Base-by-base conservation (phyloP, 2,888 invertebrate genomes). In the Parelbella ahira region DNA sequence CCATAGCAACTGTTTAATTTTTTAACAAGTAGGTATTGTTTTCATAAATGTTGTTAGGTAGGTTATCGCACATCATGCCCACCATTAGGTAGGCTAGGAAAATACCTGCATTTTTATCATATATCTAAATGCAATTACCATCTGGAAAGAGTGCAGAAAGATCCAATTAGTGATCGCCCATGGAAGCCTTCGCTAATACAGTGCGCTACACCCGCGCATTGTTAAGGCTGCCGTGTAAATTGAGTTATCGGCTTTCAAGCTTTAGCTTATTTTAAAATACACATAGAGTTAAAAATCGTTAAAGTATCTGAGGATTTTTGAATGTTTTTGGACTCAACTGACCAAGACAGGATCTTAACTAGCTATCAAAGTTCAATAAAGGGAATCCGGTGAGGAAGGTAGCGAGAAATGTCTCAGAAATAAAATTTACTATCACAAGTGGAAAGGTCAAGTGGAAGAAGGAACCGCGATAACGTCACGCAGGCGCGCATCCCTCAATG, bases 401-500 rank as follows among this genome's bases (percentile, higher is more conserved):
- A 62, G 65, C 62, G 54, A 60, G 49, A 60, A 78, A 80, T 51
- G 79, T 79, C 81, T 71, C 54, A 74, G 68, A 63, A 81, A 73
- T 66, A 71, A 79, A 81, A 84, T 83, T 80, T 78, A 82, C 63
- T 82, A 71, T 79, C 78, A 55, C 54, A 60, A 73, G 80, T 78
- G 71, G 70, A 81, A 75, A 84, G 84, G 82, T 82, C 82, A 81
- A 41, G 33, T 41, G 63, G 74, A 67, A 53, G 63, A 67, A 73
- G 67, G 63, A 67, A 67, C 53, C 51, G 58, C 71, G 86, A 84
- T 84, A 86, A 79, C 79, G 83, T 83, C 83, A 82, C 77, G 82
- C 81, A 60, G 73, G 70, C 77, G 69, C 65, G 74, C 76, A 83
- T 83, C 82, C 82, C 79, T 81, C 81, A 75, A 82, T 78, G 82